These are phyloP conservation scores for Microtus montanus DNA, from an alignment of 2,113 vertebrate species.

Conservation along the genomic window DNA sequence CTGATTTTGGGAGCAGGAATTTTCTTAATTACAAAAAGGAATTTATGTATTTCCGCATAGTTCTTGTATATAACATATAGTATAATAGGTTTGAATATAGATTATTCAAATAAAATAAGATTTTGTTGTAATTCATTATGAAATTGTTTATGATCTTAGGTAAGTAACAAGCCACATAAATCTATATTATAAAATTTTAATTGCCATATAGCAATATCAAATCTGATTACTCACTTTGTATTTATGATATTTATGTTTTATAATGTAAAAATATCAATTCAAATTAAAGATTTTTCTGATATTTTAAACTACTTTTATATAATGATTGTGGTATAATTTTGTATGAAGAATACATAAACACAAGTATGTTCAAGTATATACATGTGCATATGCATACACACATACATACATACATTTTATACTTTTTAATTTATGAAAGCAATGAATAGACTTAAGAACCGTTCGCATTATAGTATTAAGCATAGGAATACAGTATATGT, in stretches of 20 bases:
- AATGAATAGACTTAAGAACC: neutral
- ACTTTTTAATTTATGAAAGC: neutral
- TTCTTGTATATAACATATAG: neutral
- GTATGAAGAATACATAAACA: neutral
- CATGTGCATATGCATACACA: neutral
- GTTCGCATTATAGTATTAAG: neutral
- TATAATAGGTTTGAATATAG: neutral
- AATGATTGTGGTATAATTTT: neutral
- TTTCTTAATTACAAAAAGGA: neutral
- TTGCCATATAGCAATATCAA: neutral
- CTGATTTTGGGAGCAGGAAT: neutral
- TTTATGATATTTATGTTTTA: neutral
- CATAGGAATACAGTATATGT: neutral
- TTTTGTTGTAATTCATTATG: neutral
- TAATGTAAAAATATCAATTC: neutral
- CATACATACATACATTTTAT: neutral
- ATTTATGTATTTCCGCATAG: neutral
- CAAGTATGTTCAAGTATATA: neutral
- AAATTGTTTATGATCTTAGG: neutral
- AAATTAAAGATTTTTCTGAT: neutral
- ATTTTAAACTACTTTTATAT: neutral
- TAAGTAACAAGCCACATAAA: neutral
- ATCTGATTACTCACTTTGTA: neutral
- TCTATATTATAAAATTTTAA: constrained; percentile 7
- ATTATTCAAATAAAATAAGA: neutral